These are phyloP conservation scores for Uloborus plumipes DNA, from an alignment of 2,888 invertebrate genomes.

Conservation along the genomic window DNA sequence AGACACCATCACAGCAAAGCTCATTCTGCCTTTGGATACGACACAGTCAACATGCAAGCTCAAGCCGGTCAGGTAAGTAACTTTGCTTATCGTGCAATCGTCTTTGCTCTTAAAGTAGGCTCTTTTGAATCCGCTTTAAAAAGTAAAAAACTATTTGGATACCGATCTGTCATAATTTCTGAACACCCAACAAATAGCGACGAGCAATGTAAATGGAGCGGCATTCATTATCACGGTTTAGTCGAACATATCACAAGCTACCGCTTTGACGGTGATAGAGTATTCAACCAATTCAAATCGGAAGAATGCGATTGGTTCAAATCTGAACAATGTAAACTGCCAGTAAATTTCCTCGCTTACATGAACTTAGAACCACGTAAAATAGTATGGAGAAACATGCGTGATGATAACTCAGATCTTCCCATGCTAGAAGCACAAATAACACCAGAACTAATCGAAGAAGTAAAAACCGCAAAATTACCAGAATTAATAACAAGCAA, in stretches of 20 bases:
- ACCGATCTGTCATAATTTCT: too few relatives aligned
- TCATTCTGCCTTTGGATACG: too few relatives aligned
- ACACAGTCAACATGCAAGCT: too few relatives aligned
- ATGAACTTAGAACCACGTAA: slow-evolving; percentile 1
- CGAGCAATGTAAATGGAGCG: too few relatives aligned
- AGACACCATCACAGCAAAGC: too few relatives aligned
- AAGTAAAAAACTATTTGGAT: too few relatives aligned
- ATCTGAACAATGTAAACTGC: not conserved
- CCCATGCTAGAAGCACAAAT: not conserved
- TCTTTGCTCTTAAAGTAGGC: not conserved
- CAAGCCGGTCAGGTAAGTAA: too few relatives aligned
- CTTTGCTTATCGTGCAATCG: not conserved
- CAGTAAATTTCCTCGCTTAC: slow-evolving; percentile 11
- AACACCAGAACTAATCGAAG: not conserved
- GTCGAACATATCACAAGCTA: not conserved
- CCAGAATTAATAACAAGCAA: not conserved
- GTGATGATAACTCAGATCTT: not conserved
- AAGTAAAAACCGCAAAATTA: not conserved
- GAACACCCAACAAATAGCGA: too few relatives aligned
- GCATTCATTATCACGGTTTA: not conserved
- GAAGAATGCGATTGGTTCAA: slow-evolving; percentile 10
- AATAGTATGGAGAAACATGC: not conserved
- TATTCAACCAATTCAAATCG: not conserved
- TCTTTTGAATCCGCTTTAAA: too few relatives aligned
- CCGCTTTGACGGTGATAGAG: not conserved